Percentiles rank a stretch among this genome's conserved stretches.
Evolutionary conservation across 2,797 vertebrate genomes (phyloP).

Genomic region (Perdix hodgsoniae): DNA sequence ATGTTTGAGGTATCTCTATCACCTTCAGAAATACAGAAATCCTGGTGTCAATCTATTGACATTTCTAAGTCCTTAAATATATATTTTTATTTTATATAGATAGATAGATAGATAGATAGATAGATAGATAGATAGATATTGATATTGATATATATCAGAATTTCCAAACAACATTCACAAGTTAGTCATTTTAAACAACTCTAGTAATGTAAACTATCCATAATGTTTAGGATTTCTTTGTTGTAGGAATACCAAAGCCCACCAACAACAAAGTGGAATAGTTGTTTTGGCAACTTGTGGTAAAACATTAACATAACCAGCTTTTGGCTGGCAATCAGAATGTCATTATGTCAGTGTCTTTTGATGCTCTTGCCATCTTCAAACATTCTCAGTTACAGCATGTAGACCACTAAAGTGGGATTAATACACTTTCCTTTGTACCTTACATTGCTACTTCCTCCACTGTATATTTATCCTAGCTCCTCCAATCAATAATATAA

Average conservation of each 20-base stretch:
- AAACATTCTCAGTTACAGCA: conserved; percentile 27
- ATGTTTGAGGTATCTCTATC: neutral
- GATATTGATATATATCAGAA: neutral
- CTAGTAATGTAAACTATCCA: neutral
- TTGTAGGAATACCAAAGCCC: neutral
- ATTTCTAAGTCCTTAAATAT: neutral
- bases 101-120: no score
- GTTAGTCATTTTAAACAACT: neutral
- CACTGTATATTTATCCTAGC: conserved; percentile 25
- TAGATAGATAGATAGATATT: no score
- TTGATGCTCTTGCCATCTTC: conserved; percentile 29
- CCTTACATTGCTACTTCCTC: conserved; percentile 12
- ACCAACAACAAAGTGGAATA: neutral
- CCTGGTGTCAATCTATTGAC: neutral
- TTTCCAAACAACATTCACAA: neutral
- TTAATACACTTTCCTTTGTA: conserved; percentile 33
- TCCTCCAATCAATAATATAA: conserved; percentile 18
- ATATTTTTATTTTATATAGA: neutral
- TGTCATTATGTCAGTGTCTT: conserved; percentile 1
- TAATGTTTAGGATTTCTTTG: conserved; percentile 18
- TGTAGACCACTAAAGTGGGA: neutral
- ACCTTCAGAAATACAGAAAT: neutral
- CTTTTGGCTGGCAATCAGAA: neutral
- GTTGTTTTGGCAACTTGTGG: conserved; percentile 45
- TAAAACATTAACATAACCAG: neutral